Percentiles rank a stretch among this genome's conserved stretches.
These are phyloP conservation scores for Smithornis capensis DNA, from an alignment of 2,113 vertebrate genomes.

Conservation along the genomic window DNA sequence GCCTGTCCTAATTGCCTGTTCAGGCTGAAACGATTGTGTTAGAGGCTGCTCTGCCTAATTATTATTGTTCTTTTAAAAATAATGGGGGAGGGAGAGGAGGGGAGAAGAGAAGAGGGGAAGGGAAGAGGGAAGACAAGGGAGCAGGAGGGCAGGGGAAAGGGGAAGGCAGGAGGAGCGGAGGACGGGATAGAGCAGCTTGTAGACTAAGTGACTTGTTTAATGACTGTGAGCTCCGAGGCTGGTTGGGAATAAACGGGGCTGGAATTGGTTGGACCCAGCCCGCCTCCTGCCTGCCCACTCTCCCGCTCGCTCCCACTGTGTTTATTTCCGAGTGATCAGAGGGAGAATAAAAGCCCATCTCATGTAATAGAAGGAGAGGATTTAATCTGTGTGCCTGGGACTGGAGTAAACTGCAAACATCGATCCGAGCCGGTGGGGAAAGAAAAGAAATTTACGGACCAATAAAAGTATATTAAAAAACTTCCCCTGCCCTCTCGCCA, in stretches of 20 bases:
- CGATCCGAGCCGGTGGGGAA: constrained; percentile 55
- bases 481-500: neutral
- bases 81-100: neutral
- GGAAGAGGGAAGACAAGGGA: neutral
- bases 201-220: constrained; percentile 40
- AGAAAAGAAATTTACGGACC: constrained; percentile 63
- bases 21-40: constrained; percentile 74
- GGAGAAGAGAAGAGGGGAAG: neutral
- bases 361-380: constrained; percentile 52
- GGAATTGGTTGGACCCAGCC: neutral
- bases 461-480: constrained; percentile 71
- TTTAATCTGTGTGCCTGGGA: constrained; percentile 60
- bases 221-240: neutral
- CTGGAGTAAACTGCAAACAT: constrained; percentile 49
- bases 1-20: constrained; percentile 74
- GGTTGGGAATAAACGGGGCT: constrained; percentile 22
- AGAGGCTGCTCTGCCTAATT: constrained; percentile 73
- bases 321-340: constrained; percentile 55
- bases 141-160: neutral
- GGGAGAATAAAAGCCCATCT: constrained; percentile 57
- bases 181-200: neutral
- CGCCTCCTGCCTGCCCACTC: neutral
- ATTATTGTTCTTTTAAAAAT: constrained; percentile 67
- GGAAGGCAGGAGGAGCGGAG: neutral
- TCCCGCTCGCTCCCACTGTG: neutral